Base-by-base conservation (phyloP, 2,888 invertebrate species). In the Dryobotodes eremita region DNA sequence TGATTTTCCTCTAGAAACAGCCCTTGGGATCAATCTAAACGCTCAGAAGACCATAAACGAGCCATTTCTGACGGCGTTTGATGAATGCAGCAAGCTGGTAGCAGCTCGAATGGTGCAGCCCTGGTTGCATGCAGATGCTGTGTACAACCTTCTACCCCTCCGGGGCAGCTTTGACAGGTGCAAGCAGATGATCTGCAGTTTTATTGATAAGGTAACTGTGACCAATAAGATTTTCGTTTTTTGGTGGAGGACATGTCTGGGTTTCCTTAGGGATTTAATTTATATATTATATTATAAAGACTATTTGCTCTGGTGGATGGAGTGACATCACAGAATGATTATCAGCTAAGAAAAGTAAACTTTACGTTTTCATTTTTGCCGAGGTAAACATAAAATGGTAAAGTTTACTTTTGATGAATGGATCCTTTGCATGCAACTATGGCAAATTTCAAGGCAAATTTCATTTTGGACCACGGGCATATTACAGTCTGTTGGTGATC, bases 61-160 rank as follows among this genome's bases (percentile, higher is more conserved):
- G 23, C 90, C 90, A 7, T 92, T 93, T 75, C 77, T 92, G n/a
- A 77, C 77, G 2, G 89, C 92, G 0, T 91, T 94, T 11, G 90
- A 92, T 1, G 73, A 88, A 31, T 79, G 84, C 59, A 84, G 86
- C 42, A 78, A 80, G 46, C 68, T 91, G 48, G 70, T 86, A 0
- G 82, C 90, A 0, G 83, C 79, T 0, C 90, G 93, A 0, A 84
- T 92, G 73, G 81, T 90, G 26, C 89, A 90, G 50, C 92, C 93
- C 1, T 92, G 92, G 92, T 70, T 93, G 26, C 80, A 92, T 55
- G 85, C 82, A 3, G 88, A 91, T 15, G 74, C 80, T 0, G 69
- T 93, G 13, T 92, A 92, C 57, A 86, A 84, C 26, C 59, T 85
- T 71, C 74, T 91, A 53, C 89, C 87, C 0, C 59, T 59, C 36